Evolutionary conservation across 53 echinoderm and acorn worm genomes (phyloP), one percentile per base, ranked within the genome.

Genomic region (Arbacia lixula): DNA sequence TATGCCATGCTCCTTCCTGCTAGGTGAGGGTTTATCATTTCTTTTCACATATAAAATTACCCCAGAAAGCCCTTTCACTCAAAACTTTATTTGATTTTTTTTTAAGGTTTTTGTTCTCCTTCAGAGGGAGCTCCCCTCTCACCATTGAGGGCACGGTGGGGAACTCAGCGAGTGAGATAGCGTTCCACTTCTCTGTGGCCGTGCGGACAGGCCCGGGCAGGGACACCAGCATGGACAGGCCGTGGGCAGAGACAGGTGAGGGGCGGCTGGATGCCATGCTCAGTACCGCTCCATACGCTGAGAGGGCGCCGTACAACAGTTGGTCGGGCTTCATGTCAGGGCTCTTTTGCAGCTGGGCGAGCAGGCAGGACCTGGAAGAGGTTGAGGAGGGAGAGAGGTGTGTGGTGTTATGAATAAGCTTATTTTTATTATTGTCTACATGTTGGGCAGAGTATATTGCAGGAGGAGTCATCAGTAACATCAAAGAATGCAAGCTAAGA

Each of bases 161-260:
- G 36, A 68, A 86, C 16, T 93, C 94, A 50, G 42, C 81, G 76
- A 86, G 61, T 1, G 82, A 85, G 46, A 37, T 50, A 8, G 37
- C 31, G 81, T 90, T 94, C 98, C 98, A 97, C 51, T 97, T 97
- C 89, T 90, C 90, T 63, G 94, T 92, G 50, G 87, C 92, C 8
- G 90, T 90, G 20, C 88, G 82, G 36, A 94, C 92, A 19, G 92
- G 63, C 22, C 75, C 65, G 10, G 98, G 92, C 68, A 97, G 74
- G 12, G 86, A 87, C 38, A 83, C 73, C 54, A 88, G 86, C 84
- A 92, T 86, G 21, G 88, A 65, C 0, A 87, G 67, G 11, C 92
- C 86, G 32, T 88, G 86, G 33, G 82, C 85, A 4, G 87, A 69
- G 30, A 85, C 86, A 29, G 84, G 83, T 41, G 86, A 86, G 39